Percentiles rank a stretch among this genome's conserved stretches.
Evolutionary conservation across 2,888 invertebrate species (phyloP).

Genomic region (Itoplectis maculator): DNA sequence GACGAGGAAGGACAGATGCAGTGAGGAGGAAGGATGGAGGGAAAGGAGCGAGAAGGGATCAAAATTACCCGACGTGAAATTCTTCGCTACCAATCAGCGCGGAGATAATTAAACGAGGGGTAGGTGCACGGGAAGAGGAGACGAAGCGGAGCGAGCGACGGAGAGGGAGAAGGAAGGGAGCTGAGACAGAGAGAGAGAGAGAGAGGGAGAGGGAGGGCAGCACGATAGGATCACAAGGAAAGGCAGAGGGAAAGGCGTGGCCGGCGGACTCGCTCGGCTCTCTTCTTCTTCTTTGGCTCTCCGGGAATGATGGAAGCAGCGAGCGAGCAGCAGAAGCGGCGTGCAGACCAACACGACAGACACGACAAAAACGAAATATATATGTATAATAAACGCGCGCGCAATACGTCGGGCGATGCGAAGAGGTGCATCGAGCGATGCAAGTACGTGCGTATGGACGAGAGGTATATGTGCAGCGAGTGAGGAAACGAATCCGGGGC

Average conservation of each 20-base stretch:
- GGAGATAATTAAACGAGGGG: constrained; percentile 83
- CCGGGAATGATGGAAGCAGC: constrained; percentile 81
- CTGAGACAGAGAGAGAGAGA: neutral
- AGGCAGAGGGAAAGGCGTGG: constrained; percentile 82
- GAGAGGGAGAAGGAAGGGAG: constrained; percentile 51
- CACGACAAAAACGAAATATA: constrained; percentile 66
- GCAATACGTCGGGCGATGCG: constrained; percentile 57
- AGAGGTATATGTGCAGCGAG: too few species aligned
- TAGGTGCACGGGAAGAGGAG: constrained; percentile 75
- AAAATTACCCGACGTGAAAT: constrained; percentile 83
- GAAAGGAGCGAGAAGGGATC: constrained; percentile 77
- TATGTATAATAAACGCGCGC: constrained; percentile 66
- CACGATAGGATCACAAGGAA: constrained; percentile 78
- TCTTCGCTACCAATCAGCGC: constrained; percentile 83
- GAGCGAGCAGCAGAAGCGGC: constrained; percentile 50
- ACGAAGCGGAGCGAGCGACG: constrained; percentile 54
- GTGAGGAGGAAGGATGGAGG: constrained; percentile 9
- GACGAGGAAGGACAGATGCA: constrained; percentile 13
- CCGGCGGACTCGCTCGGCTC: constrained; percentile 68
- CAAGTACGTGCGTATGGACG: constrained; percentile 42
- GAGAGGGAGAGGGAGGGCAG: constrained; percentile 64
- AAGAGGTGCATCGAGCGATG: neutral
- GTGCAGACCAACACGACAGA: constrained; percentile 54
- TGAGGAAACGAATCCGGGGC: neutral
- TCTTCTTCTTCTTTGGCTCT: constrained; percentile 25